phyloP scores from a whole-genome alignment of 2,888 invertebrate species.

The Eumacrocentrus americanus region DNA sequence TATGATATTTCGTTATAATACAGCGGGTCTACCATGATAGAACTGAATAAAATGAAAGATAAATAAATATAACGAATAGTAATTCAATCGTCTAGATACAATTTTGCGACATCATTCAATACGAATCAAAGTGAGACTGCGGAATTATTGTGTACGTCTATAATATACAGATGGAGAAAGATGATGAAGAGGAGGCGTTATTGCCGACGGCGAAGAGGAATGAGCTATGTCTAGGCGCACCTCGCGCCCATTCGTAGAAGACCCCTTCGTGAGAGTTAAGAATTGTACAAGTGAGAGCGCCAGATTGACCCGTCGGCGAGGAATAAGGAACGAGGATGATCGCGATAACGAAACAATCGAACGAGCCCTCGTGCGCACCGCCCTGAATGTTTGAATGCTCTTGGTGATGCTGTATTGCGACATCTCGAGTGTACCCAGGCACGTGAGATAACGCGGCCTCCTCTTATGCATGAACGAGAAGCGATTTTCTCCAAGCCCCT shows the following conservation, averaged over 20 bases:
- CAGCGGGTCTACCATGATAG: background rate
- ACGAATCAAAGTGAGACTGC: conserved; percentile 15
- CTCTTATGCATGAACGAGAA: background rate
- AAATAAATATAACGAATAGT: no score
- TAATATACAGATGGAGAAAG: background rate
- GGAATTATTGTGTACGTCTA: conserved; percentile 2
- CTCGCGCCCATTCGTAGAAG: conserved; percentile 23
- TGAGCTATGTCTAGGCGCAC: conserved; percentile 31
- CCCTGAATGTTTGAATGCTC: conserved; percentile 30
- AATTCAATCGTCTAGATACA: conserved; percentile 1
- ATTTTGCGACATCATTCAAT: conserved; percentile 12
- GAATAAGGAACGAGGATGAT: conserved; percentile 49
- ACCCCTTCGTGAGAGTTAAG: conserved; percentile 34
- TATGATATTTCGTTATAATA: no score
- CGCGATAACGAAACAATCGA: conserved; percentile 59
- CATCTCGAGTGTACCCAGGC: conserved; percentile 5
- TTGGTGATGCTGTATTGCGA: conserved; percentile 24
- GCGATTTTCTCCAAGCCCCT: conserved; percentile 4
- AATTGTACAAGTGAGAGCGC: conserved; percentile 41
- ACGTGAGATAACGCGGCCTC: conserved; percentile 24
- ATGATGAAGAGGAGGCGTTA: conserved; percentile 27
- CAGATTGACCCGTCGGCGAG: conserved; percentile 39
- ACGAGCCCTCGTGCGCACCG: conserved; percentile 38
- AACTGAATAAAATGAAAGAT: background rate
- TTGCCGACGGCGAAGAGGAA: conserved; percentile 22